Evolutionary conservation across 2,888 invertebrate species (phyloP), one percentile per base, ranked within the genome.

Genomic region (Trachelus troglodyta): DNA sequence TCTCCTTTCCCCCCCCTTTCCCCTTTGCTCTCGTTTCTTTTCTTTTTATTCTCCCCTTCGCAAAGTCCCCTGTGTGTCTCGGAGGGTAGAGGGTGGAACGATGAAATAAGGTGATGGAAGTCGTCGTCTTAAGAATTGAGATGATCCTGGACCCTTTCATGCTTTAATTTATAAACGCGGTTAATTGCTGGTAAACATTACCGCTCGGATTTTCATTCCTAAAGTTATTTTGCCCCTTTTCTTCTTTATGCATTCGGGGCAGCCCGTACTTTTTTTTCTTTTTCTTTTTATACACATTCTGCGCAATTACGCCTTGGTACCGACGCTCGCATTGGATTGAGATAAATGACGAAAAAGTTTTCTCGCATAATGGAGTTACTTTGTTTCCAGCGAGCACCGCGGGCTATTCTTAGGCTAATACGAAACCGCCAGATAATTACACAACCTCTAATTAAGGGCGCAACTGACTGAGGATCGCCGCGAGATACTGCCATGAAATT

Each of bases 151-250:
- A 71, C 12, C 71, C 71, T 80, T 79, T 79, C 79, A 76, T 77
- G 79, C 80, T 82, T 81, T 85, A 83, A 84, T 85, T 84, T 83
- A 83, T 83, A 84, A 87, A 84, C 82, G 85, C 82, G 85, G 85
- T 88, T 88, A 87, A 88, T 87, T 86, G 86, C 84, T 84, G 85
- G 84, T 84, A 85, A 87, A 87, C 85, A 84, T 86, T 85, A 83
- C 84, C 83, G 82, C 81, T 79, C 23, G 56, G 56, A 56, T 56
- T 23, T 56, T 23, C 56, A 56, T 56, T 23, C 56, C 56, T 9
- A 3, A 56, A 56, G 23, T 56, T 56, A 56, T 23, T 56, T 2
- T 56, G 2, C 15, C 56, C 23, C 56, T 56, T 56, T 56, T 56
- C 23, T 56, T 23, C 23, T 56, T 23, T 56, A 56, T 56, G 23